Evolutionary conservation across 1,140 invertebrate genomes (phyloP).

Genomic region (Forficula auricularia): DNA sequence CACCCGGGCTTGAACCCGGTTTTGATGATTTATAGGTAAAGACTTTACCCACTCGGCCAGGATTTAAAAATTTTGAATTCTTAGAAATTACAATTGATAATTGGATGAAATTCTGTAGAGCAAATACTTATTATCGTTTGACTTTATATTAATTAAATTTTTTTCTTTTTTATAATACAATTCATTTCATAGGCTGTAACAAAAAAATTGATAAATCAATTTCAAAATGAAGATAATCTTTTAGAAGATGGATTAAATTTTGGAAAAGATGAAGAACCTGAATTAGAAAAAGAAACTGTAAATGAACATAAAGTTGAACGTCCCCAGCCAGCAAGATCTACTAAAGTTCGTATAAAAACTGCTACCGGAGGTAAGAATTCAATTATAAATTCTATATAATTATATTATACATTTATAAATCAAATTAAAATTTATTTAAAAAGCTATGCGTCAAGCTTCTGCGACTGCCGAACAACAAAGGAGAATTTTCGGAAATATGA

Average conservation of each 20-base stretch:
- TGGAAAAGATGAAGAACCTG: slow-evolving; percentile 21
- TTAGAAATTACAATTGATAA: background rate
- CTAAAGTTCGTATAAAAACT: slow-evolving; percentile 8
- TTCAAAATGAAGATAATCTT: slow-evolving; percentile 27
- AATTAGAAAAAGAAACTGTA: slow-evolving; percentile 14
- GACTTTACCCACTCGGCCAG: background rate
- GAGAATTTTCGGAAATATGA: slow-evolving; percentile 34
- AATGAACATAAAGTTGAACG: slow-evolving; percentile 16
- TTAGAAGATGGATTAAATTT: slow-evolving; percentile 27
- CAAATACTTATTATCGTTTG: no score
- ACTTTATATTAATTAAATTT: background rate
- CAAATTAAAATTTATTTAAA: background rate
- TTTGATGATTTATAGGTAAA: background rate
- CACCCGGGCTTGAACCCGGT: background rate
- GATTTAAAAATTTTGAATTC: slow-evolving; percentile 1
- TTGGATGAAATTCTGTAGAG: no score
- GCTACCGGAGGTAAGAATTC: slow-evolving; percentile 8
- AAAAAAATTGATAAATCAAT: slow-evolving; percentile 30
- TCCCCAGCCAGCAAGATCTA: slow-evolving; percentile 15
- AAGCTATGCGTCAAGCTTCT: slow-evolving; percentile 19
- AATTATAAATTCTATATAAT: no score
- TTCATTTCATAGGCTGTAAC: slow-evolving; percentile 26
- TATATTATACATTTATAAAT: no score
- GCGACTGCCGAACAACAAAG: slow-evolving; percentile 21
- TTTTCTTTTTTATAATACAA: slow-evolving; percentile 3